Evolutionary conservation across 2,888 invertebrate genomes (phyloP).

Genomic region (Anticlea derivata): DNA sequence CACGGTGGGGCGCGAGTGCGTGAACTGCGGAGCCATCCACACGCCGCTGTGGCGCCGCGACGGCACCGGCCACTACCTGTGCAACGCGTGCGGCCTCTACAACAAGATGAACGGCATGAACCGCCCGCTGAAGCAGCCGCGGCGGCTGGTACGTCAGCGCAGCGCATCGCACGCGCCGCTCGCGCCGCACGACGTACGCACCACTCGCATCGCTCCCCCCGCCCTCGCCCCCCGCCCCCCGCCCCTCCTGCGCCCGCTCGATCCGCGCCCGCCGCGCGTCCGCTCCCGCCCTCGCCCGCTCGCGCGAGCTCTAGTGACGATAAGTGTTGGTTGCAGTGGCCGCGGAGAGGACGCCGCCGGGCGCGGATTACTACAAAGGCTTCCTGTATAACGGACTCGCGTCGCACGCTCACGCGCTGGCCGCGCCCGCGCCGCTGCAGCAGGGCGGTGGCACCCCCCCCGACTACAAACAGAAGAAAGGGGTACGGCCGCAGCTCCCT

Average conservation of each 20-base stretch:
- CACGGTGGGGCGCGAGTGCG: slow-evolving; percentile 97
- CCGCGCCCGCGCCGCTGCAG: slow-evolving; percentile 57
- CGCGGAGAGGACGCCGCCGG: slow-evolving; percentile 91
- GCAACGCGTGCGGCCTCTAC: slow-evolving; percentile 99
- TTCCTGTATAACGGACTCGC: slow-evolving; percentile 89
- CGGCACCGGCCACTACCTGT: slow-evolving; percentile 99
- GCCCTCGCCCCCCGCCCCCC: slow-evolving; percentile 26
- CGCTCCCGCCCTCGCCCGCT: slow-evolving; percentile 42
- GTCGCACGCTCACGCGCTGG: slow-evolving; percentile 57
- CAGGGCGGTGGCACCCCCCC: slow-evolving; percentile 56
- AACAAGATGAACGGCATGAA: slow-evolving; percentile 99
- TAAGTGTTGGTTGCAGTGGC: slow-evolving; percentile 88
- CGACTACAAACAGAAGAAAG: slow-evolving; percentile 82
- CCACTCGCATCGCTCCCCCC: slow-evolving; percentile 38
- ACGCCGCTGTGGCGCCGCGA: slow-evolving; percentile 99
- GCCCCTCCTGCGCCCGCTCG: slow-evolving; percentile 45
- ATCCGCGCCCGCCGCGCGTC: slow-evolving; percentile 71
- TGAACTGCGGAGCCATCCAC: slow-evolving; percentile 98
- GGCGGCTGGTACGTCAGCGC: slow-evolving; percentile 95
- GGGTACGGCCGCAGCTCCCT: slow-evolving; percentile 63
- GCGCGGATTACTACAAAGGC: slow-evolving; percentile 94
- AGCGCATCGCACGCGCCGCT: slow-evolving; percentile 70
- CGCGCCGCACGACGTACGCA: slow-evolving; percentile 71
- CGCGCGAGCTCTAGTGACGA: slow-evolving; percentile 47
- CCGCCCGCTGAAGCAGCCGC: slow-evolving; percentile 98